Base-by-base conservation (phyloP, 2,113 vertebrate species). In the Hydrolagus affinis region DNA sequence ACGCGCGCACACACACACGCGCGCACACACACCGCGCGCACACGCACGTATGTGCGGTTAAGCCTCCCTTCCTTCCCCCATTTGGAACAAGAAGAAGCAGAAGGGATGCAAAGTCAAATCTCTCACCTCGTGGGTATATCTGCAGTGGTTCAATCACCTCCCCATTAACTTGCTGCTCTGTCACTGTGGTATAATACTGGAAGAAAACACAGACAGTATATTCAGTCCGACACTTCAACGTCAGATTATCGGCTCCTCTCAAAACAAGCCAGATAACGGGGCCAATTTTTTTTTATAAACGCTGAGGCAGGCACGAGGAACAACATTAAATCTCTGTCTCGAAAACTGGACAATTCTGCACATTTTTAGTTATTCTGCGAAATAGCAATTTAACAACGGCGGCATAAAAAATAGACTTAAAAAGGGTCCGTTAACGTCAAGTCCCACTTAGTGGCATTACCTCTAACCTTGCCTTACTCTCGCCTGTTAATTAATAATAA, bases 101-200 rank as follows among this genome's bases (percentile, higher is more conserved):
- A 28, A 23, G 21, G 66, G 60, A 83, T 66, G 28, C 10, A 85
- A 71, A 85, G 28, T 71, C 56, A 73, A 6, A 15, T 57, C 90
- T 89, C 72, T 94, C 94, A 95, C 94, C 94, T 94, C 94, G 93
- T 87, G 97, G 97, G 94, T 97, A 99, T 90, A 99, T 99, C 93
- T 98, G 96, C 1, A 99, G 94, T 86, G 98, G 98, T 89, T 99
- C 97, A 80, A 95, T 95, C 90, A 97, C 87, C 86, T 96, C 94
- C 89, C 97, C 96, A 89, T 96, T 97, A 90, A 97, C 95, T 87
- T 97, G 96, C 89, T 98, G 96, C 87, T 99, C 97, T 92, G 96
- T 95, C 91, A 98, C 93, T 87, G 96, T 98, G 90, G 95, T 96
- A 91, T 92, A 97, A 92, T 99, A 99, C 98, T 99, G 90, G 88